Conservation (phyloP, 2,888 invertebrate species). For the Ormyrus thymus region DNA sequence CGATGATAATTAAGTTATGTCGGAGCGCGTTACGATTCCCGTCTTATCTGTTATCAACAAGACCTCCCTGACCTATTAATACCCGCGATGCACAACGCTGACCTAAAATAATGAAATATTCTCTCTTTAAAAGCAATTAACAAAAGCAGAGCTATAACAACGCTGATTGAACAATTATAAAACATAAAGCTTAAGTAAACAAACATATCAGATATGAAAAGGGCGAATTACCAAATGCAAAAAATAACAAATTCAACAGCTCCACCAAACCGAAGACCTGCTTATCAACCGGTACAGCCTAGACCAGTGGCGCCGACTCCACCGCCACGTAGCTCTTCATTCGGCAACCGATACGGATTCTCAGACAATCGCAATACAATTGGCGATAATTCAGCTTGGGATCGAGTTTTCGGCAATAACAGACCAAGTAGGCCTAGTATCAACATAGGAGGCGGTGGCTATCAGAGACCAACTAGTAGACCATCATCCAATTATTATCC, state of each 20-base stretch:
- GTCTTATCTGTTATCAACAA: conserved; percentile 38
- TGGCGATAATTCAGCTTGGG: conserved; percentile 64
- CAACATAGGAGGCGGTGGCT: conserved; percentile 19
- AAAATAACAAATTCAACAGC: conserved; percentile 60
- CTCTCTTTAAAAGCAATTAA: not conserved
- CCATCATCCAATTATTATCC: conserved; percentile 54
- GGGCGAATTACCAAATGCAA: conserved; percentile 12
- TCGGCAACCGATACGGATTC: conserved; percentile 60
- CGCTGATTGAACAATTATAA: not conserved
- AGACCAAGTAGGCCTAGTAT: not conserved
- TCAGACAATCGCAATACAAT: conserved; percentile 65
- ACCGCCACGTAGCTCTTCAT: conserved; percentile 67
- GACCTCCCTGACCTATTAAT: conserved; percentile 46
- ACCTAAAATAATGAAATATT: conserved; percentile 12
- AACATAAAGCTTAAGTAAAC: not conserved
- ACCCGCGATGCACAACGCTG: conserved; percentile 34
- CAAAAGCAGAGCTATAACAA: conserved; percentile 12
- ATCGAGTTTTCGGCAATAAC: conserved; percentile 62
- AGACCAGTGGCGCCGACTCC: conserved; percentile 63
- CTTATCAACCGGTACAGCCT: conserved; percentile 46
- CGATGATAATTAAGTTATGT: not conserved
- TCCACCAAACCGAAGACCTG: conserved; percentile 59
- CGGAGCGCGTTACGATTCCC: not conserved
- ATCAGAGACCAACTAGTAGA: conserved; percentile 56
- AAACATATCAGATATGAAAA: not conserved